Percentiles rank a stretch among this genome's conserved stretches.
phyloP scores from a whole-genome alignment of 2,797 vertebrate genomes.

The Micromesistius poutassou region DNA sequence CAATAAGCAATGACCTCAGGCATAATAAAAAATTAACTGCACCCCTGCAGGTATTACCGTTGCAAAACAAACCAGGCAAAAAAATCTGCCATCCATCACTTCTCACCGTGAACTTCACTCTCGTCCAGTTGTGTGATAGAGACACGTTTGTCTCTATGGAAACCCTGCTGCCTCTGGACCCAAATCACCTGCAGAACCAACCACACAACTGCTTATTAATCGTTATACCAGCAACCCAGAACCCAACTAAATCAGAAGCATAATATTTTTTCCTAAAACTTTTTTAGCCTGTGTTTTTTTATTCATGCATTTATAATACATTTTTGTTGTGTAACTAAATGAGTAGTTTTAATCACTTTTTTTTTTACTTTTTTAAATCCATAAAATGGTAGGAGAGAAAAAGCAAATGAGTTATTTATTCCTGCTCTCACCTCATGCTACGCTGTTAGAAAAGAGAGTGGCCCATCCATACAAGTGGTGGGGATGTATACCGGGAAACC shows the following conservation, averaged over 20 bases:
- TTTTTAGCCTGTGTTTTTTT: conserved; percentile 31
- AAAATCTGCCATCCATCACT: background rate
- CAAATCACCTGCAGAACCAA: conserved; percentile 48
- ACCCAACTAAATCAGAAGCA: background rate
- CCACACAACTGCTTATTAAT: background rate
- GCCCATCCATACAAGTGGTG: background rate
- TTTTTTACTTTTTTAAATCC: background rate
- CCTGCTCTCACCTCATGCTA: background rate
- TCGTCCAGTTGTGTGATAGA: conserved; percentile 21
- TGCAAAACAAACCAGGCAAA: background rate
- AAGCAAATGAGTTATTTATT: background rate
- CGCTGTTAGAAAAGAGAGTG: background rate
- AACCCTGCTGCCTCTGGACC: conserved; percentile 46
- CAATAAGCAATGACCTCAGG: background rate
- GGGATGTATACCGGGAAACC: too few species aligned
- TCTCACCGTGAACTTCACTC: conserved; percentile 29
- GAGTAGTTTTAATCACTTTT: background rate
- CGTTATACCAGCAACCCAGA: background rate
- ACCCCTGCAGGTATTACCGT: background rate
- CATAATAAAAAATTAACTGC: background rate
- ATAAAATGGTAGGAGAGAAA: background rate
- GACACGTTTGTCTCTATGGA: conserved; percentile 45
- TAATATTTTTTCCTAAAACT: background rate
- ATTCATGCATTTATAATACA: background rate
- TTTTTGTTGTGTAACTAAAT: conserved; percentile 6